Base-by-base conservation (phyloP, 2,113 vertebrate genomes). In the Microcebus lehilahytsara region DNA sequence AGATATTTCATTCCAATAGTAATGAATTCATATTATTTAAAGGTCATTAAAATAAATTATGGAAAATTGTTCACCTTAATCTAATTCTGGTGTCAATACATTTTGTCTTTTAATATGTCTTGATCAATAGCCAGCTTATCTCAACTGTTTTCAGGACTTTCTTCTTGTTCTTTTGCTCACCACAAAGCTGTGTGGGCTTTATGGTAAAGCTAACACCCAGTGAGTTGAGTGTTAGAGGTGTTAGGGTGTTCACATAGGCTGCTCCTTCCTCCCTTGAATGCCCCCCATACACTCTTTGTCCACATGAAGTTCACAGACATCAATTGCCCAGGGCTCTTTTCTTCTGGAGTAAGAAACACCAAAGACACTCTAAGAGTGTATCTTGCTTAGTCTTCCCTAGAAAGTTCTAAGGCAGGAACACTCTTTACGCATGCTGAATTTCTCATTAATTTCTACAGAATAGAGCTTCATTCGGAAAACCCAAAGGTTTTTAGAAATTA, bases 1-100 rank as follows among this genome's bases (percentile, higher is more conserved):
- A 90, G 75, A 71, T 56, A 95, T 95, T 96, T 56, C 0, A 89
- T 95, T 96, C 60, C 0, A 89, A 66, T 77, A 17, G 14, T 89
- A 95, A 93, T 80, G 34, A 86, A 87, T 95, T 96, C 93, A 79
- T 56, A 92, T 96, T 96, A 95, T 74, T 95, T 88, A 88, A 93
- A 92, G 37, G 32, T 88, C 58, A 85, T 96, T 96, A 94, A 92
- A 92, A 84, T 72, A 93, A 97, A 96, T 85, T 77, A 69, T 78
- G 13, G 93, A 60, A 60, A 93, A 69, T 72, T 80, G 40, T 94
- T 95, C 56, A 72, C 62, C 72, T 95, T 96, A 93, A 95, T 96
- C 62, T 95, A 95, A 77, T 92, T 85, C 34, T 40, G 71, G n/a
- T 93, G 67, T 62, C 62, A 75, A 85, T 23, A 62, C n/a, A 94